phyloP scores from a whole-genome alignment of 1,140 invertebrate species.

The Cyclina sinensis region DNA sequence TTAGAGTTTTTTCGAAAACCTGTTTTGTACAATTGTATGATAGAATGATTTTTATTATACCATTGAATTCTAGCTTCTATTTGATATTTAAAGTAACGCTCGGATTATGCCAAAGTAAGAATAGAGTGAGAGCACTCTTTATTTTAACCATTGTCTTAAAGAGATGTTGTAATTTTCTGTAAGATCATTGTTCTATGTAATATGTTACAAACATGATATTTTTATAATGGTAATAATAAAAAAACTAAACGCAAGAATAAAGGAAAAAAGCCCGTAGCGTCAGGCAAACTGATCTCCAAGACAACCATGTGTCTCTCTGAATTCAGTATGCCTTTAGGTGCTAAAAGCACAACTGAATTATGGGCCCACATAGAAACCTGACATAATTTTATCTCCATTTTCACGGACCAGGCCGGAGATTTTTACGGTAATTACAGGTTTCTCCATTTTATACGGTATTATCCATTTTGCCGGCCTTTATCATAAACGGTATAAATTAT shows the following conservation, averaged over 20 bases:
- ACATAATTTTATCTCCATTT: conserved; percentile 70
- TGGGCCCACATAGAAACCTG: conserved; percentile 61
- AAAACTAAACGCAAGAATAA: no score
- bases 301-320: background rate
- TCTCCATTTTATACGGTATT: conserved; percentile 7
- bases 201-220: background rate
- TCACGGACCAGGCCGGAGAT: conserved; percentile 29
- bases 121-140: no score
- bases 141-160: no score
- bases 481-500: conserved; percentile 66
- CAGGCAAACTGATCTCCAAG: background rate
- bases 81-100: no score
- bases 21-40: no score
- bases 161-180: no score
- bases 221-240: no score
- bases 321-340: conserved; percentile 24
- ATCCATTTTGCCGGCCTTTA: conserved; percentile 52
- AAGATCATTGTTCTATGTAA: background rate
- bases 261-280: no score
- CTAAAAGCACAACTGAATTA: conserved; percentile 51
- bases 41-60: no score
- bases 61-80: no score
- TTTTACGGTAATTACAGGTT: conserved; percentile 66
- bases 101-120: no score
- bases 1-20: no score